Evolutionary conservation across 37 sponge, comb jelly and placozoan genomes (phyloP).

Genomic region (Amphimedon queenslandica): DNA sequence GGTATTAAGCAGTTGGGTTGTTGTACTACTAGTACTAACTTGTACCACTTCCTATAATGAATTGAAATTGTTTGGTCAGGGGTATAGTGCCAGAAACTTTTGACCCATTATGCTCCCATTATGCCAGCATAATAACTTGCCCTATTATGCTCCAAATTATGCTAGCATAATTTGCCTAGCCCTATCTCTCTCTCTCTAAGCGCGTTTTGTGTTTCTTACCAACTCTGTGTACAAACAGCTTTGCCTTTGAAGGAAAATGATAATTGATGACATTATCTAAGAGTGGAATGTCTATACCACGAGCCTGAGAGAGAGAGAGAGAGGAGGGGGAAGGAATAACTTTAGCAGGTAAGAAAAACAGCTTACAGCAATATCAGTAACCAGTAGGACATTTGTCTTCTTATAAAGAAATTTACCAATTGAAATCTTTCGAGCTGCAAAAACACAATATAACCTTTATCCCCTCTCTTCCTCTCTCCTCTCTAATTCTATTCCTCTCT

Average conservation of each 20-base stretch:
- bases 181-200: no score
- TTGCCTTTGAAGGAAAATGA: conserved; percentile 89
- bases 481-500: not conserved
- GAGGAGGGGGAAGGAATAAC: not conserved
- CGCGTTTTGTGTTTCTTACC: conserved; percentile 38
- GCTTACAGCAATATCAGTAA: conserved; percentile 96
- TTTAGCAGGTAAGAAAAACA: not conserved
- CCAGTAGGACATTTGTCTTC: conserved; percentile 71
- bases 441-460: not conserved
- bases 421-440: conserved; percentile 87
- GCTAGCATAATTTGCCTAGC: no score
- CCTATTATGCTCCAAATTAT: no score
- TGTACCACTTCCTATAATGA: no score
- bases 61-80: no score
- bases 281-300: conserved; percentile 96
- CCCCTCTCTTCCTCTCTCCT: not conserved
- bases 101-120: no score
- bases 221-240: conserved; percentile 95
- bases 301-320: conserved; percentile 45
- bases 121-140: no score
- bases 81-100: no score
- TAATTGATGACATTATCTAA: conserved; percentile 97
- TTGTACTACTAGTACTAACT: no score
- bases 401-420: conserved; percentile 85
- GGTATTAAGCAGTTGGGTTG: no score